These are phyloP conservation scores for Falco concolor DNA, from an alignment of 2,797 vertebrate genomes.

Conservation along the genomic window DNA sequence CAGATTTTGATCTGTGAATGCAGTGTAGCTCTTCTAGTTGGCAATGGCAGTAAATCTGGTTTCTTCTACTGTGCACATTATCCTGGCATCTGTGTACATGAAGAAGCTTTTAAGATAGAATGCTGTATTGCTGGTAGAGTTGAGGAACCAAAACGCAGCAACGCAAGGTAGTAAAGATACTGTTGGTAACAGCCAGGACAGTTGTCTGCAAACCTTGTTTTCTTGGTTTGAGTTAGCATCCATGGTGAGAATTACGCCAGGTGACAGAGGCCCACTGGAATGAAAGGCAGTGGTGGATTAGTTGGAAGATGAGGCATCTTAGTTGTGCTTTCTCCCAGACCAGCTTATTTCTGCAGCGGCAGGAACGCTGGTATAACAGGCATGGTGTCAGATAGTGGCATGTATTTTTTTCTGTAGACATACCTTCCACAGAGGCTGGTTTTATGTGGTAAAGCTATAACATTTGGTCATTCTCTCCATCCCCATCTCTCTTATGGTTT, in stretches of 20 bases:
- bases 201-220: background rate
- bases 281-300: background rate
- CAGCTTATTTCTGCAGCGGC: background rate
- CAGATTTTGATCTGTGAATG: background rate
- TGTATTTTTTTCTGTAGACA: background rate
- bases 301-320: background rate
- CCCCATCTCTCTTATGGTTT: background rate
- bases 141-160: background rate
- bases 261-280: rapidly evolving
- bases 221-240: background rate
- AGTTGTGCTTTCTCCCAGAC: background rate
- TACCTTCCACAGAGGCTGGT: background rate
- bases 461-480: background rate
- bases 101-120: background rate
- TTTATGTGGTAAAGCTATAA: background rate
- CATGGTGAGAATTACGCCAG: background rate
- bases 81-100: background rate
- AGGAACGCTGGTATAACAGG: background rate
- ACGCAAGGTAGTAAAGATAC: background rate
- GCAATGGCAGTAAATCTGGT: rapidly evolving
- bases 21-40: background rate
- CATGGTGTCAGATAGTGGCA: background rate
- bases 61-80: background rate
- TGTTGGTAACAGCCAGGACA: background rate
- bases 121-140: background rate